Base-by-base conservation (phyloP, 2,888 invertebrate species). In the Apomyelois bistriatella region DNA sequence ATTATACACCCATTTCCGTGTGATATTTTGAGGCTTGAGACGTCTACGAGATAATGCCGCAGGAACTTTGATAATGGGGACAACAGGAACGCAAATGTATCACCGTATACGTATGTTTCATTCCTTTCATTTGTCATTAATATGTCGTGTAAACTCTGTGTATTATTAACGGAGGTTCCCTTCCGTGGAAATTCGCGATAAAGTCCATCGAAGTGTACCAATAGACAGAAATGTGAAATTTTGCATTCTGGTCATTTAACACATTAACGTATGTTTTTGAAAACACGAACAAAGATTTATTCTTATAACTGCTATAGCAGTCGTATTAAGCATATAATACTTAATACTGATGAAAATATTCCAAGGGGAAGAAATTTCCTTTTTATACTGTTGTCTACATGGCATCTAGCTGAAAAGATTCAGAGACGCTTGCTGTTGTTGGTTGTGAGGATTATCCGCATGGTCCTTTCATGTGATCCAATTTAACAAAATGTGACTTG, bases 11-110 rank as follows among this genome's bases (percentile, higher is more conserved):
- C 22, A 43, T 52, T 52, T 43, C 12, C 15, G 57, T 42, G 49
- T 48, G 38, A 53, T 62, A 53, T 59, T 58, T 63, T 57, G 60
- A 50, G 50, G 52, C 49, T 48, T 42, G 42, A 13, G 52, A 22
- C 48, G 30, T 32, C 46, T 46, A 10, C 40, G 12, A 32, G 46
- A 46, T 32, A 22, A 43, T 43, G 43, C 16, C 40, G 13, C 43
- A 22, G 46, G 32, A 35, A 46, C 32, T 46, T 46, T 15, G 46
- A 46, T 46, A 46, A 46, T 46, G 32, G 46, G 30, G 15, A 46
- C 16, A 35, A 46, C 16, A 7, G 28, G 16, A 6, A 15, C 38
- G 12, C 15, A 38, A 40, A 40, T 10, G 16, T 40, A 15, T 40
- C 16, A 40, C 8, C 9, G 16, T 16, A 4, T 15, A 16, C 16